Conservation (phyloP, 1,140 invertebrate genomes). For the Melanaphis sacchari region DNA sequence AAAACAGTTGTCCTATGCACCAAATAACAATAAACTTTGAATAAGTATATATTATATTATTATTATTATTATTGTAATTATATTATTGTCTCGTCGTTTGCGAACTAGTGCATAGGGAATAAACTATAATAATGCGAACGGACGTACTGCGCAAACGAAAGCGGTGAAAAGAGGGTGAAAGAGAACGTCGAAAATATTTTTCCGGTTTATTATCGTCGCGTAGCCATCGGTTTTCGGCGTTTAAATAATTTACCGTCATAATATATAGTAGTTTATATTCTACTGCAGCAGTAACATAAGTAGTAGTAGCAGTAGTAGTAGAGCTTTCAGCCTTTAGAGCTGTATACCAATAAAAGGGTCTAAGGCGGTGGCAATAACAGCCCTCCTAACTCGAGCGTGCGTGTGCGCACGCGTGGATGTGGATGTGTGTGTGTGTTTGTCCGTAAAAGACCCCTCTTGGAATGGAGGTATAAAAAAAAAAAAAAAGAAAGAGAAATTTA, state of each 20-base stretch:
- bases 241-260: conserved; percentile 53
- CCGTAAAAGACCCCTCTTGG: conserved; percentile 48
- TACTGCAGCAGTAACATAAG: not conserved
- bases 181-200: conserved; percentile 28
- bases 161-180: not conserved
- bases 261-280: not conserved
- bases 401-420: not conserved
- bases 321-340: not conserved
- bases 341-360: conserved; percentile 49
- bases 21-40: not conserved
- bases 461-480: not conserved
- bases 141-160: not conserved
- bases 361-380: conserved; percentile 36
- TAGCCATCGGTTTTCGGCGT: conserved; percentile 37
- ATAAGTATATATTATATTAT: not conserved
- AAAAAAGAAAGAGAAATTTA: not conserved
- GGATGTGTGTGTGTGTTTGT: not conserved
- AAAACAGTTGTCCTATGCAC: not conserved
- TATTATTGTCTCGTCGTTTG: not conserved
- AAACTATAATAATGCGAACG: not conserved
- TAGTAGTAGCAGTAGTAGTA: not conserved
- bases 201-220: conserved; percentile 46
- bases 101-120: not conserved
- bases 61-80: not conserved
- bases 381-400: conserved; percentile 12